A percentile compares a stretch with the other conserved stretches of the same genome.
These are phyloP conservation scores for Dunckerocampus dactyliophorus DNA, from an alignment of 2,113 vertebrate genomes.

Conservation along the genomic window DNA sequence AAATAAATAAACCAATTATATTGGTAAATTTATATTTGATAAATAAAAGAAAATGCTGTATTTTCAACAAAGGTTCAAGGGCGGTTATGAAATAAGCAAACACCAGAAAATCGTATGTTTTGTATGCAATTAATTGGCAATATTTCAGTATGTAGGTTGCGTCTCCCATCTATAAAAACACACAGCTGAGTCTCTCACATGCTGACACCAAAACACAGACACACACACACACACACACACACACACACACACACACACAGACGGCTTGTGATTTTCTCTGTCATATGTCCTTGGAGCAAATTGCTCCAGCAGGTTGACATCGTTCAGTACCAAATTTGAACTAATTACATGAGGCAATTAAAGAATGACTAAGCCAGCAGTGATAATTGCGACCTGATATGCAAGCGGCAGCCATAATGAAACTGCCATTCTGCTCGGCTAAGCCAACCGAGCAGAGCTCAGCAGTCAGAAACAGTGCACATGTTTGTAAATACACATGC, in stretches of 20 bases:
- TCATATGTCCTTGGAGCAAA: conserved; percentile 68
- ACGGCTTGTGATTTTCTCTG: conserved; percentile 34
- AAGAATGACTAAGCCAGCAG: conserved; percentile 72
- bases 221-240: too few relatives aligned
- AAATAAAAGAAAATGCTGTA: too few relatives aligned
- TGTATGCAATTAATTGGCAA: too few relatives aligned
- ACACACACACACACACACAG: not conserved
- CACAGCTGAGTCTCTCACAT: not conserved
- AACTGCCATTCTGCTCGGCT: conserved; percentile 62
- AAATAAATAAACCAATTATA: too few relatives aligned
- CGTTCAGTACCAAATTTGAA: conserved; percentile 74
- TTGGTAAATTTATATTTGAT: too few relatives aligned
- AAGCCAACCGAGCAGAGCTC: conserved; percentile 47
- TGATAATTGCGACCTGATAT: conserved; percentile 74
- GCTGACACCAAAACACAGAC: not conserved
- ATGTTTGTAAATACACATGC: not conserved
- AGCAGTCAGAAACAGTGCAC: conserved; percentile 19
- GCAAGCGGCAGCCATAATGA: conserved; percentile 73
- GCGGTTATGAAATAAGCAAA: too few relatives aligned
- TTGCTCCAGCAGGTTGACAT: conserved; percentile 72
- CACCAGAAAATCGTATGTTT: too few relatives aligned
- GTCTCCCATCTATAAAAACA: too few relatives aligned
- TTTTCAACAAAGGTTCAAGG: too few relatives aligned
- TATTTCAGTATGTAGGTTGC: too few relatives aligned
- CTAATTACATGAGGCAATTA: conserved; percentile 81